Evolutionary conservation across 1,140 invertebrate genomes (phyloP), one percentile per base, ranked within the genome.

Genomic region (Brachionus rubens): DNA sequence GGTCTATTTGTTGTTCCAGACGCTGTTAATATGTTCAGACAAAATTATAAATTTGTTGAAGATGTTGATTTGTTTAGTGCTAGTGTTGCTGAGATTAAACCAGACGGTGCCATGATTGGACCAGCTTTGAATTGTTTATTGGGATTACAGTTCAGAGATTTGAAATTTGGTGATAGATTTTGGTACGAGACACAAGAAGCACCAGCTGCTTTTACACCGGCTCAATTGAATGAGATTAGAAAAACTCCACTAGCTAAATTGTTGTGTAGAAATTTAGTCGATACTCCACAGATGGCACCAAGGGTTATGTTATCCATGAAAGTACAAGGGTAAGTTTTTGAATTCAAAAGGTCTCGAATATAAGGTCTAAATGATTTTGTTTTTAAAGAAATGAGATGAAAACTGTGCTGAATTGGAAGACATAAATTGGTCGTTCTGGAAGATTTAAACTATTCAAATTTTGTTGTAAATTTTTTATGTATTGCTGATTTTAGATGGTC

Each of bases 51-150:
- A 30, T 59, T 79, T 75, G 77, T 79, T 2, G 72, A 78, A 30
- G 77, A 79, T 24, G 75, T 79, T 46, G 77, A 79, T 50, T 36
- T 80, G 21, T 80, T 72, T 77, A 81, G 84, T 40, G 86, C 82
- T 28, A 86, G 91, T 56, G 90, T 95, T 88, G 92, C 92, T 1
- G 94, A 97, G 83, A 87, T 90, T 59, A 89, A 91, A 1, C 85
- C 94, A 54, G 21, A 90, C 7, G 92, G 92, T 9, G 94, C 92
- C 7, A 82, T 96, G 0, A 91, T 97, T 0, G 95, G 95, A 6
- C 94, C 95, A 0, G 97, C 94, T 0, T 92, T 97, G 81, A 93
- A 93, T 28, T 98, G 95, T 81, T 41, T 98, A 77, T 91, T 98
- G 78, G 93, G 91, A 33, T 91, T 93, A 77, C 94, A 97, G 85